Percentiles rank a stretch among this genome's conserved stretches.
Evolutionary conservation across 2,113 vertebrate genomes (phyloP).

Genomic region (Lycaon pictus): DNA sequence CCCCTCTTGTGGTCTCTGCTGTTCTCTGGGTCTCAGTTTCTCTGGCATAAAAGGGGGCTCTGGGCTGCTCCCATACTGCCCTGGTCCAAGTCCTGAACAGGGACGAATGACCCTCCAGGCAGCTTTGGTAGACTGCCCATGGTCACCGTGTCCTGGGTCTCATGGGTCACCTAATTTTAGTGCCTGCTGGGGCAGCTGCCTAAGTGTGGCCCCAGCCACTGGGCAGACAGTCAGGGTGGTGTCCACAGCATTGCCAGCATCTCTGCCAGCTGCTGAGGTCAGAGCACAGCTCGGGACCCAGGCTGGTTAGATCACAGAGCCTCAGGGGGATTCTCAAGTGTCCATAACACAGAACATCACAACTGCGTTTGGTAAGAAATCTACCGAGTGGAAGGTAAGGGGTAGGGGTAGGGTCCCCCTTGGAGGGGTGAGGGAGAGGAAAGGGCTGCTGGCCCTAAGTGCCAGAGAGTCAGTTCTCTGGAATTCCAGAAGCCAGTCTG

Average conservation of each 20-base stretch:
- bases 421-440: neutral
- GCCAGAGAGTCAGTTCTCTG: neutral
- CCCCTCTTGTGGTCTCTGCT: neutral
- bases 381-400: neutral
- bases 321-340: conserved; percentile 49
- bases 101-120: neutral
- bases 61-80: neutral
- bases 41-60: neutral
- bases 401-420: neutral
- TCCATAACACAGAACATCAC: conserved; percentile 40
- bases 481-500: conserved; percentile 22
- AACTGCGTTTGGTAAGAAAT: conserved; percentile 68
- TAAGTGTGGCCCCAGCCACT: conserved; percentile 12
- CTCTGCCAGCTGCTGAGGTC: conserved; percentile 67
- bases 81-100: neutral
- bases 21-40: neutral
- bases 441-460: neutral
- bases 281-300: conserved; percentile 27
- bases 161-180: conserved; percentile 82
- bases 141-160: conserved; percentile 64
- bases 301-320: neutral
- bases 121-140: neutral
- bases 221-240: conserved; percentile 29
- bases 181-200: conserved; percentile 66
- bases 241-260: neutral